A percentile compares a stretch with the other conserved stretches of the same genome.
Evolutionary conservation across 2,113 vertebrate genomes (phyloP).

Genomic region (Pygoscelis adeliae): DNA sequence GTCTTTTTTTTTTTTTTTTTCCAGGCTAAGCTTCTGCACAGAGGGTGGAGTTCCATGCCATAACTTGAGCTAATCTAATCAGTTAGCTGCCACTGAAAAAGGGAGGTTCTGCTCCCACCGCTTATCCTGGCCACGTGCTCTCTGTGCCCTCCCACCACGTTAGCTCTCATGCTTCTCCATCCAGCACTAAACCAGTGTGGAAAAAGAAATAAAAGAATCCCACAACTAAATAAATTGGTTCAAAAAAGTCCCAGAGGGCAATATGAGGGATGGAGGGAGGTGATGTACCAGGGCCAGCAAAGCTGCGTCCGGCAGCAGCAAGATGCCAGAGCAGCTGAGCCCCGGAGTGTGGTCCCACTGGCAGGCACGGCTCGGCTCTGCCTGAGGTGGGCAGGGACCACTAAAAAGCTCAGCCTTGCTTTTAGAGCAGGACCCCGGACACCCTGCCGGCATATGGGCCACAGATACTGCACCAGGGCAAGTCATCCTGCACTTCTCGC

Average conservation of each 20-base stretch:
- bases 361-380: background rate
- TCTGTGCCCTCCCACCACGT: rapidly evolving
- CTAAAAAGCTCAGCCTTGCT: too few species aligned
- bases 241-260: background rate
- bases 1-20: background rate
- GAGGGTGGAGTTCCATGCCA: background rate
- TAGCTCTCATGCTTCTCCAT: background rate
- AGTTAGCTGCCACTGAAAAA: background rate
- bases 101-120: background rate
- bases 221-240: background rate
- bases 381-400: background rate
- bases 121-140: background rate
- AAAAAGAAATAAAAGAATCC: background rate
- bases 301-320: rapidly evolving
- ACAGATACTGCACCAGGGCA: too few species aligned
- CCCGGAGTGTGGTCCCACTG: rapidly evolving
- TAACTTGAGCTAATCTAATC: background rate
- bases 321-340: background rate
- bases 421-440: background rate
- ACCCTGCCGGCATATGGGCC: background rate
- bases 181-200: background rate
- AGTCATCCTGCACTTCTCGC: background rate
- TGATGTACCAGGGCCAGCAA: background rate
- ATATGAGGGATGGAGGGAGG: background rate
- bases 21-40: background rate